Conservation (phyloP, 2,888 invertebrate species). For the Charanyca ferruginea region DNA sequence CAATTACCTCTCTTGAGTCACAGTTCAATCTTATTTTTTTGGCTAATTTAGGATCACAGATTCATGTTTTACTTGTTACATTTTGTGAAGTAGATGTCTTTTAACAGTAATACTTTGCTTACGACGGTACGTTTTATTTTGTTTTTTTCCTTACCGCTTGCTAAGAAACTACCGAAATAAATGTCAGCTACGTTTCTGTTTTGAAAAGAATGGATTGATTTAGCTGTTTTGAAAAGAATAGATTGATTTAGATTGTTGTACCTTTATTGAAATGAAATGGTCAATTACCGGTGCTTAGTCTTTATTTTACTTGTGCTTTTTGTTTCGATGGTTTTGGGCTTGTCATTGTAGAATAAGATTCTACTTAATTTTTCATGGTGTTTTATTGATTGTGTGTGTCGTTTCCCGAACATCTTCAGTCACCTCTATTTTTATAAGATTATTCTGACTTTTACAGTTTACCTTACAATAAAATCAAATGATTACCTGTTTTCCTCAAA, state of each 20-base stretch:
- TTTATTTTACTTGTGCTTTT: not conserved
- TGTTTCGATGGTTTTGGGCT: slow-evolving; percentile 3
- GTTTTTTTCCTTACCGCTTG: not conserved
- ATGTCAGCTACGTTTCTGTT: slow-evolving; percentile 19
- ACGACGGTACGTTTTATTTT: not conserved
- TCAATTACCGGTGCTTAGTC: not conserved
- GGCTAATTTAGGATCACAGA: slow-evolving; percentile 16
- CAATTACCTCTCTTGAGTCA: slow-evolving; percentile 47
- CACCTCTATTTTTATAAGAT: not conserved
- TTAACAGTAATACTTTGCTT: not conserved
- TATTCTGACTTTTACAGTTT: slow-evolving; percentile 3
- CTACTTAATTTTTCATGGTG: slow-evolving; percentile 2
- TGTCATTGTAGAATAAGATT: not conserved
- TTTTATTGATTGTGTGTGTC: slow-evolving; percentile 2
- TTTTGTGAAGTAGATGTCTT: not conserved
- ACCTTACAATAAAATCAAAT: slow-evolving; percentile 2
- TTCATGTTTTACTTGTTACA: slow-evolving; percentile 12
- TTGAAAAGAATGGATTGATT: slow-evolving; percentile 8
- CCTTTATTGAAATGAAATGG: not conserved
- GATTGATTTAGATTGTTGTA: not conserved
- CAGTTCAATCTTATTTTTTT: slow-evolving; percentile 23
- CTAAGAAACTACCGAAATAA: not conserved
- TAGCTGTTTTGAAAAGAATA: slow-evolving; percentile 27
- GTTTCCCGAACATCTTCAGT: not conserved
- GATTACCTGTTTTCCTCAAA: slow-evolving; percentile 9